Evolutionary conservation across 2,797 vertebrate genomes (phyloP).

Genomic region (Sphaeramia orbicularis): DNA sequence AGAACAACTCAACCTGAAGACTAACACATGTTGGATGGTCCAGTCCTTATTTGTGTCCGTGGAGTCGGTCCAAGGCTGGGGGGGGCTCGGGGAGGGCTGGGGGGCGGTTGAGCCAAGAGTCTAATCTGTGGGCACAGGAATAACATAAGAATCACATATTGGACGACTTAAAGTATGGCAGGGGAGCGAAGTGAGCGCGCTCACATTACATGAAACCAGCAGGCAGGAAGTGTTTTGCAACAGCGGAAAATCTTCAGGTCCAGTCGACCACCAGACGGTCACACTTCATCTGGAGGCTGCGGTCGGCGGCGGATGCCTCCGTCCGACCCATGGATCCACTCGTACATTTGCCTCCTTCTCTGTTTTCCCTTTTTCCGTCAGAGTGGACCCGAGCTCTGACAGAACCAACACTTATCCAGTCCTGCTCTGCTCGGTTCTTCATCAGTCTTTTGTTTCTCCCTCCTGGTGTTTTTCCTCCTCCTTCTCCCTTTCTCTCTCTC

Average conservation of each 20-base stretch:
- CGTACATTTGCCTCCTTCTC: conserved; percentile 65
- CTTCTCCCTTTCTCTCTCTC: conserved; percentile 37
- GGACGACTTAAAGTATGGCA: conserved; percentile 78
- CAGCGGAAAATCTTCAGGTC: conserved; percentile 85
- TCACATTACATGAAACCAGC: conserved; percentile 83
- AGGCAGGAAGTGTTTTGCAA: conserved; percentile 86
- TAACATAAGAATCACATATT: conserved; percentile 81
- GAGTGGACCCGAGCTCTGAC: conserved; percentile 26
- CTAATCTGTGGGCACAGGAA: conserved; percentile 80
- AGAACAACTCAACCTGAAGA: conserved; percentile 80
- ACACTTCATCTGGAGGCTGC: conserved; percentile 83
- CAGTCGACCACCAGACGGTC: conserved; percentile 84
- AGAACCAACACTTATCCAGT: conserved; percentile 45
- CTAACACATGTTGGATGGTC: conserved; percentile 82
- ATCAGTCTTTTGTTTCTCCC: conserved; percentile 6
- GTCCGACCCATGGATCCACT: conserved; percentile 64
- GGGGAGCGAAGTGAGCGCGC: conserved; percentile 77
- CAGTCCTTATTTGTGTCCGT: conserved; percentile 73
- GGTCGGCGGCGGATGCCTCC: conserved; percentile 79
- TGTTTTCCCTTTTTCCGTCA: conserved; percentile 48
- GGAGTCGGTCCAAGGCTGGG: conserved; percentile 74
- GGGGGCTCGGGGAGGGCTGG: conserved; percentile 71
- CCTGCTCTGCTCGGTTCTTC: conserved; percentile 9
- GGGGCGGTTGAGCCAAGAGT: conserved; percentile 73
- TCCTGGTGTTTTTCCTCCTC: neutral